Conservation (phyloP, 35 echinoderm and acorn worm genomes). For the Heliocidaris tuberculata region DNA sequence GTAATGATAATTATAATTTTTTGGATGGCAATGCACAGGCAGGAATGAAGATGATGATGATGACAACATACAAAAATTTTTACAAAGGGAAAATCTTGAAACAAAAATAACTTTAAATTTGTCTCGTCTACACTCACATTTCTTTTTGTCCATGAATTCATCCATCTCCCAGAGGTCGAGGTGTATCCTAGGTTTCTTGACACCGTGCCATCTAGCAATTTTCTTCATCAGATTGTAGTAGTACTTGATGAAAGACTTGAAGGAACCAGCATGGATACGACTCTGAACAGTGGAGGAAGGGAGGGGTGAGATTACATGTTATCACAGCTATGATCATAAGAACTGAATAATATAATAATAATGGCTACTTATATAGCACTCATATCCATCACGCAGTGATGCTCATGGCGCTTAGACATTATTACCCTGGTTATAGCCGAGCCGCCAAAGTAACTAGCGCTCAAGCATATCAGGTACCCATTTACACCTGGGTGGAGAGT, state of each 20-base stretch:
- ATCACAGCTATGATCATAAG: not conserved
- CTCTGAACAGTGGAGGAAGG: slow-evolving; percentile 48
- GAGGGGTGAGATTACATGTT: not conserved
- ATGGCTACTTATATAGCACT: too few relatives aligned
- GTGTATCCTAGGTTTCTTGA: slow-evolving; percentile 81
- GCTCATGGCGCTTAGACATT: too few relatives aligned
- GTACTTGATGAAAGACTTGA: slow-evolving; percentile 78
- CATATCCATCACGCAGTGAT: too few relatives aligned
- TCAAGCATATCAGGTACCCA: too few relatives aligned
- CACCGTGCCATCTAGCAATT: slow-evolving; percentile 83
- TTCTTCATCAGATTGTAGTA: slow-evolving; percentile 70
- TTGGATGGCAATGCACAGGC: too few relatives aligned
- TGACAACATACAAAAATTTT: too few relatives aligned
- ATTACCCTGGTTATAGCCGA: too few relatives aligned
- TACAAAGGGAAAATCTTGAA: too few relatives aligned
- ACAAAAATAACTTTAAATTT: too few relatives aligned
- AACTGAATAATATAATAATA: not conserved
- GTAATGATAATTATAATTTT: not conserved
- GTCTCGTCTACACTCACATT: slow-evolving; percentile 61
- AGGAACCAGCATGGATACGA: slow-evolving; percentile 79
- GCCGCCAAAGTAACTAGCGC: too few relatives aligned
- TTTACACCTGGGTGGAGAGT: too few relatives aligned
- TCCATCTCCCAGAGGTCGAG: slow-evolving; percentile 83
- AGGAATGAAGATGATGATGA: too few relatives aligned
- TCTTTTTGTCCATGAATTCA: slow-evolving; percentile 92